Base-by-base conservation (phyloP, 2,113 vertebrate genomes). In the Carlito syrichta region DNA sequence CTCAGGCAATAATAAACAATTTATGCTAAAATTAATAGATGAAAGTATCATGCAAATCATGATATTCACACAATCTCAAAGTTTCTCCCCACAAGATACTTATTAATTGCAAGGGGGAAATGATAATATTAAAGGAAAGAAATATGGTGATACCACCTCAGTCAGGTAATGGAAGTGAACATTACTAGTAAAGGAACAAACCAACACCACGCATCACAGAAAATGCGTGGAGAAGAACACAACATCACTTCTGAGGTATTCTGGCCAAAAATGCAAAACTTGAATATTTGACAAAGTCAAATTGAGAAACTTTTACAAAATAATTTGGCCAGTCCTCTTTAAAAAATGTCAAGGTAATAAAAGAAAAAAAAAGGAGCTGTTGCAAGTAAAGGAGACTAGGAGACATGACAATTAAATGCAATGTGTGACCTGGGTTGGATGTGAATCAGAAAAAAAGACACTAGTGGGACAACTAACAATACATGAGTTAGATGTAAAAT, bases 101-200 rank as follows among this genome's bases (percentile, higher is more conserved):
- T 71, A 83, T 30, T 91, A 58, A 74, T 48, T 62, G 25, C 43
- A 81, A 89, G 87, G 52, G 38, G 14, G 50, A 92, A 66, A 66
- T 25, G 8, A 12, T 58, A 60, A 73, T 62, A 62, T 35, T 14
- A 66, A 3, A 20, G 19, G 77, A 58, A 56, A 84, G 32, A 84
- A 95, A 76, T 63, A 35, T 5, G 32, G 13, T 74, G 38, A 73
- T 10, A 48, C 22, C 40, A 87, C 17, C 52, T 43, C 43, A 86
- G n/a, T 45, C 27, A 45, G 56, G 40, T 14, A 38, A 35, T n/a
- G 13, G 25, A 17, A 23, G n/a, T 43, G 40, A 52, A 78, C 3
- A 50, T 17, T 32, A n/a, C 14, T 14, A n/a, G 7, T 27, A 52
- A 54, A 7, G 58, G 50, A 50, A 40, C 93, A 85, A 23, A 14